Base-by-base conservation (phyloP, 2,888 invertebrate species). In the Agrilus cyanescens region DNA sequence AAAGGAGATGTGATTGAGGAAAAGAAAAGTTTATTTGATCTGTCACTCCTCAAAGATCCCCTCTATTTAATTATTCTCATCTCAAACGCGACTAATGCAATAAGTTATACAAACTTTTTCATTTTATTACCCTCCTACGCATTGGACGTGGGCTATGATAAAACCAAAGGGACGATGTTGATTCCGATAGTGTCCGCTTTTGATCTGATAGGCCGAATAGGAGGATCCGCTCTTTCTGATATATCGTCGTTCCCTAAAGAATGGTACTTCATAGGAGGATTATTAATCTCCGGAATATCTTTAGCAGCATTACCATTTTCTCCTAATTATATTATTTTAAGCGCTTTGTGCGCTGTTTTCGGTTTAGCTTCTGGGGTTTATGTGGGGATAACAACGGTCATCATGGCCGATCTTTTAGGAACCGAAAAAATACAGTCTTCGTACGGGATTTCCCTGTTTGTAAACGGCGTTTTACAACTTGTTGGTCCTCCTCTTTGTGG, bases 351-450 rank as follows among this genome's bases (percentile, higher is more conserved):
- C 62, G 78, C 80, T 0, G 57, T 83, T 1, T 89, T 88, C 57
- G 89, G 89, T 2, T 66, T 89, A 12, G 82, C 87, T 3, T 87
- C 88, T 0, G 89, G 89, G 8, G 76, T 83, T 2, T 89, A 88
- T 60, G 85, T 87, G 0, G 89, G 89, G 4, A 81, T 89, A 12
- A 87, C 87, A 1, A 87, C 89, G 1, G 79, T 89, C 32, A 85
- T 88, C 4, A 86, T 89, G 85, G 85, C 87, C 0, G 88, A 89
- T 58, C 80, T 88, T 80, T 60, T 89, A 5, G 89, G 89, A 0
- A 81, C 83, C 0, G 87, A 89, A 51, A 72, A 85, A n/a, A 63
- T 89, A 0, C 85, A 87, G 57, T 85, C 87, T 0, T 85, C 87
- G 0, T 89, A 88, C 54, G 89, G 89, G 1, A 86, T 89, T 25